Conservation (phyloP, 2,113 vertebrate species). For the Merops nubicus region DNA sequence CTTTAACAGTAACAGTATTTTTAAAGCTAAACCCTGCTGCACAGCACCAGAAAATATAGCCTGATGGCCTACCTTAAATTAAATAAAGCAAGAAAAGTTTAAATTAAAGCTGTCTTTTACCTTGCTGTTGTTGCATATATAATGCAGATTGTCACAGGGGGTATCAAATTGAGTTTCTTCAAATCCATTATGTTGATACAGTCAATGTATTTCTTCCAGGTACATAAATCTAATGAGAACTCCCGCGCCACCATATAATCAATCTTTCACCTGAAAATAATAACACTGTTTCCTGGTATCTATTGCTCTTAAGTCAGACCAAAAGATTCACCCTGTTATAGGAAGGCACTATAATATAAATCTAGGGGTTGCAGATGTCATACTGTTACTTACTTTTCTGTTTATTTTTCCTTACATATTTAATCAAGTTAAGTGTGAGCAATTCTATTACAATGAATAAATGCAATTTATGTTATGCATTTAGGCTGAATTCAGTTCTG, state of each 20-base stretch:
- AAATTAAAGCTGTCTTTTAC: conserved; percentile 42
- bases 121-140: neutral
- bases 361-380: neutral
- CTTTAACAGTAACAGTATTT: conserved; percentile 21
- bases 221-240: conserved; percentile 12
- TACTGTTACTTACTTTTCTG: neutral
- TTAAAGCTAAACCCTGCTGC: neutral
- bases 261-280: neutral
- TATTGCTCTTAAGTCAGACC: neutral
- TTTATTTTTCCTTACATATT: neutral
- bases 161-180: conserved; percentile 2
- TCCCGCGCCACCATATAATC: neutral
- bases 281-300: neutral
- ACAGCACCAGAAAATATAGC: neutral
- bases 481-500: neutral
- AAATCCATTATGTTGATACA: neutral
- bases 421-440: neutral
- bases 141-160: neutral
- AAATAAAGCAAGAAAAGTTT: conserved; percentile 11
- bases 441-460: neutral
- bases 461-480: neutral
- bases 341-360: neutral
- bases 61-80: neutral
- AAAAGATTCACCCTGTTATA: neutral
- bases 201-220: neutral